Conservation (phyloP, 2,113 vertebrate genomes). For the Nothocercus julius region DNA sequence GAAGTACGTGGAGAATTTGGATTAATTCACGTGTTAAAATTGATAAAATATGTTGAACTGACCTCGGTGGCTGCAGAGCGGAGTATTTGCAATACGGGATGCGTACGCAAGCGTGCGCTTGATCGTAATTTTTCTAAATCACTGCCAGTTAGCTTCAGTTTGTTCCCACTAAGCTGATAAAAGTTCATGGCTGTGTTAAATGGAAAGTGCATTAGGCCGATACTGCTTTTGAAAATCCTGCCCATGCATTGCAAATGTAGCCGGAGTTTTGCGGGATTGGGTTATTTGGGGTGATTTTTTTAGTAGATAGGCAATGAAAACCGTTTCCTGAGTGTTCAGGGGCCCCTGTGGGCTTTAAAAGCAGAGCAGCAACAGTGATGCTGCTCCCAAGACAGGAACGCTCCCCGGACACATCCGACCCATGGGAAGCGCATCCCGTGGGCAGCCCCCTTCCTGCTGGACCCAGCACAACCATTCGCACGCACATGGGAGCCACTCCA, state of each 20-base stretch:
- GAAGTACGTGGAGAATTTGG: not conserved
- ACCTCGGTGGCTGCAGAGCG: not conserved
- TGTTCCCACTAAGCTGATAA: not conserved
- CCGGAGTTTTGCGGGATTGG: not conserved
- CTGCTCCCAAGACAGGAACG: not conserved
- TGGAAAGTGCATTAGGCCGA: not conserved
- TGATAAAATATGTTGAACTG: slow-evolving; percentile 14
- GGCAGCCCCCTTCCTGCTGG: not conserved
- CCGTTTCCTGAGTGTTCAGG: not conserved
- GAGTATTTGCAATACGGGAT: not conserved
- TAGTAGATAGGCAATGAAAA: not conserved
- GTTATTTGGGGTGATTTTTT: not conserved
- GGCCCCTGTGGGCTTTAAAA: not conserved
- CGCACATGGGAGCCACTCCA: accelerated
- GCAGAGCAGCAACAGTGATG: not conserved
- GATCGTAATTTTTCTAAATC: not conserved
- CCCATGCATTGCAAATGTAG: not conserved
- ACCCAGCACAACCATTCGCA: not conserved
- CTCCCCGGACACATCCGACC: not conserved
- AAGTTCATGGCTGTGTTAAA: not conserved
- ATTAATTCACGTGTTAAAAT: slow-evolving; percentile 18
- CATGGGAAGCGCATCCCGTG: not conserved
- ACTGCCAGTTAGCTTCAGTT: not conserved
- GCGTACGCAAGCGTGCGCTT: not conserved
- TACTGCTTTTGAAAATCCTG: not conserved